Evolutionary conservation across 30 jellyfish, hydroid and myxozoan species (phyloP).

Genomic region (Aurelia sp.): DNA sequence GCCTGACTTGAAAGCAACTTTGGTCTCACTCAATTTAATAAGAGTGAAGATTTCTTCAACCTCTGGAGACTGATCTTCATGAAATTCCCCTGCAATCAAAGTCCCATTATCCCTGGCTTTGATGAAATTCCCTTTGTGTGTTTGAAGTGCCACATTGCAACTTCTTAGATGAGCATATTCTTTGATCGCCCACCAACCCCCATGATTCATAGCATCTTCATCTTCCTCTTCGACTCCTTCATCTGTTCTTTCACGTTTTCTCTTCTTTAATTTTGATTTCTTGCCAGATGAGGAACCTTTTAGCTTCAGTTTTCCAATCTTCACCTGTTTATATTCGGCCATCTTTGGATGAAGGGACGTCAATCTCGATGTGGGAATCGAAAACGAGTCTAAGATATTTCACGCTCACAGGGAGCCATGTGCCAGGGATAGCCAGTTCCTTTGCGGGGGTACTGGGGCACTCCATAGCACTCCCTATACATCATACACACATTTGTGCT

Average conservation of each 20-base stretch:
- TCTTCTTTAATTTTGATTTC: slow-evolving; percentile 41
- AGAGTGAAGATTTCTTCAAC: slow-evolving; percentile 85
- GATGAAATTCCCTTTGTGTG: slow-evolving; percentile 57
- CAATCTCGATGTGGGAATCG: not conserved
- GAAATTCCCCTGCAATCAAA: slow-evolving; percentile 69
- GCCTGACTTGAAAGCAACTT: slow-evolving; percentile 93
- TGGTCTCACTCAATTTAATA: slow-evolving; percentile 67
- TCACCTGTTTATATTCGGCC: slow-evolving; percentile 91
- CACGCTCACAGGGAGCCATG: too few relatives aligned
- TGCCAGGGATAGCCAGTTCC: too few relatives aligned
- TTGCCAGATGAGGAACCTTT: slow-evolving; percentile 71
- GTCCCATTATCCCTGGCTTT: slow-evolving; percentile 90
- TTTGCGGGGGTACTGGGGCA: too few relatives aligned
- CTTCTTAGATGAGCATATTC: slow-evolving; percentile 69
- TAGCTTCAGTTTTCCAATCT: slow-evolving; percentile 83
- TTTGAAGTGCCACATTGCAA: slow-evolving; percentile 82
- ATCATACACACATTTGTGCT: too few relatives aligned
- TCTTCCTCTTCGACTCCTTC: slow-evolving; percentile 50
- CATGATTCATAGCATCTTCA: slow-evolving; percentile 85
- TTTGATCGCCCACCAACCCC: slow-evolving; percentile 98
- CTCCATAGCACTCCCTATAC: too few relatives aligned
- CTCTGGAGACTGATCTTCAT: slow-evolving; percentile 65
- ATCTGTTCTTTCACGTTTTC: slow-evolving; percentile 43
- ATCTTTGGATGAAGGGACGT: not conserved
- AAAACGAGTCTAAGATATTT: too few relatives aligned